Percentiles rank a stretch among this genome's conserved stretches.
Conservation (phyloP, 1,140 invertebrate species). For the Danaus plexippus region DNA sequence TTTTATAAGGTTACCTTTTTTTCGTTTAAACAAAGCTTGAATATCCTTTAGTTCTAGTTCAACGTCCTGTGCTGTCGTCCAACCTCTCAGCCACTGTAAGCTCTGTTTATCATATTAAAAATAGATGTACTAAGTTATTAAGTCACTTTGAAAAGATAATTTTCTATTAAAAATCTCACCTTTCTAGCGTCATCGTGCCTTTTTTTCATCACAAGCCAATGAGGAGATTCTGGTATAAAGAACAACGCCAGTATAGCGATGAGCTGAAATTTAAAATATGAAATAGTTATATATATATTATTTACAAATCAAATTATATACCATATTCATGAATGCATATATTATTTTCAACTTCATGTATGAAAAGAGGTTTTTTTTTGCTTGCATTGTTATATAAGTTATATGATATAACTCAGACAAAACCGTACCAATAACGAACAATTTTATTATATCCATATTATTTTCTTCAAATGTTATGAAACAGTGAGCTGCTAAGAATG, state of each 20-base stretch:
- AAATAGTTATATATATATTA: not conserved
- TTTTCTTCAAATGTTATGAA: no score
- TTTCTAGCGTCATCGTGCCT: slow-evolving; percentile 73
- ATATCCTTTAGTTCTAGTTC: slow-evolving; percentile 73
- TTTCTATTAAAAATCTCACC: slow-evolving; percentile 25
- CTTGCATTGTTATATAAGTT: no score
- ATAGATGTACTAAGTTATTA: no score
- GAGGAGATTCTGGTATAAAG: slow-evolving; percentile 83
- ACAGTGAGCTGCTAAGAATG: no score
- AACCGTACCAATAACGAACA: no score
- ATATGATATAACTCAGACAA: no score
- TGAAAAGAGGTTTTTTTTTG: no score
- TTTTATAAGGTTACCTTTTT: slow-evolving; percentile 32
- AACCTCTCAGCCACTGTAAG: slow-evolving; percentile 79
- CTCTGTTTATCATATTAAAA: slow-evolving; percentile 39
- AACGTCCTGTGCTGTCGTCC: slow-evolving; percentile 72
- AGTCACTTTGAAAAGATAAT: no score
- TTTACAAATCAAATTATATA: not conserved
- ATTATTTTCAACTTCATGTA: not conserved
- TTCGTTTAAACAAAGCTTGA: slow-evolving; percentile 39
- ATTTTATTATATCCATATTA: no score
- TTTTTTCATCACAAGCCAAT: slow-evolving; percentile 79
- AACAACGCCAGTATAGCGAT: slow-evolving; percentile 76
- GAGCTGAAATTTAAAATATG: slow-evolving; percentile 33
- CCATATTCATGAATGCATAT: slow-evolving; percentile 11